Evolutionary conservation across 1,140 invertebrate genomes (phyloP), one percentile per base, ranked within the genome.

Genomic region (Wasmannia auropunctata): DNA sequence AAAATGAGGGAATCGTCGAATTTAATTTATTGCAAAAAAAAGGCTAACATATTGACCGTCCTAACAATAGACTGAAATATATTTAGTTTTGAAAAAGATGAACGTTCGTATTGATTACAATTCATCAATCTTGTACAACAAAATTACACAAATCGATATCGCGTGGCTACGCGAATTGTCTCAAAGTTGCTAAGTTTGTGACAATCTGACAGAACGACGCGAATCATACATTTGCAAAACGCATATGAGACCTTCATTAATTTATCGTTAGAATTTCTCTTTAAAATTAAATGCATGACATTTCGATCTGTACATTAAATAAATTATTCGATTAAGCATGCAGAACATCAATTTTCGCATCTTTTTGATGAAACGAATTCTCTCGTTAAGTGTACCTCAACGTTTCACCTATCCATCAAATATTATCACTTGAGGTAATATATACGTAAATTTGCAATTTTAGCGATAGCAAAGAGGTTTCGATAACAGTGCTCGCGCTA

Each of bases 101-200:
- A 34, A 81, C 40, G 14, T 58, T 70, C 19, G 28, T 25, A 11
- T 7, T n/a, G n/a, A 34, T 49, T 37, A 7, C 43, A 16, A 28
- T 58, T 87, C 49, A 49, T 86, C 11, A 83, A 81, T 87, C 10
- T 87, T 75, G 19, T 31, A 88, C 43, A 28, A 56, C 69, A 74
- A 58, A 65, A 67, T 34, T 22, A 43, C 6, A 11, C 16, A 22
- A 25, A 86, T 87, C 54, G 46, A 46, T 76, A 28, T 65, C 14
- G 51, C 25, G 31, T 46, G 31, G n/a, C 16, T 40, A 72, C 43
- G 14, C 14, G 19, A 83, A 72, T 58, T 58, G 49, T 83, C 7
- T 22, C 37, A 14, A 25, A 58, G 14, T 25, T 80, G 31, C 34
- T 65, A 58, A 7, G 22, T 22, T 31, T 81, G 51, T 31, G 79